Conservation (phyloP, 2,888 invertebrate genomes). For the Limnephilus auricula region DNA sequence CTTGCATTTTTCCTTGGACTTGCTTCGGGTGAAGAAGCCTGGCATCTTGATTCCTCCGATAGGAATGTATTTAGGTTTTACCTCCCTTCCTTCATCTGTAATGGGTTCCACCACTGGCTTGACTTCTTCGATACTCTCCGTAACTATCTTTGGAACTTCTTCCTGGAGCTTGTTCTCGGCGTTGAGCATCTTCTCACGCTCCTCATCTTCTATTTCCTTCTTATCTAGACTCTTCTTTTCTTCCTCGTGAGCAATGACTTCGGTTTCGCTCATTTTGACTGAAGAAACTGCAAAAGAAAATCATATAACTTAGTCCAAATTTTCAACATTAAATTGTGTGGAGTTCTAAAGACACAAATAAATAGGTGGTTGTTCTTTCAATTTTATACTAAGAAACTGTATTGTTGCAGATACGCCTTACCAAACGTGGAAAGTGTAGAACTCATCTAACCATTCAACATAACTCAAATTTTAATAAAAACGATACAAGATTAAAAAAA, state of each 20-base stretch:
- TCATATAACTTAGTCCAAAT: background rate
- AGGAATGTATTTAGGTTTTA: conserved; percentile 89
- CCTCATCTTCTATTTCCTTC: conserved; percentile 82
- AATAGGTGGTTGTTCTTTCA: background rate
- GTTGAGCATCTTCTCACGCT: conserved; percentile 80
- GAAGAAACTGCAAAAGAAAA: conserved; percentile 5
- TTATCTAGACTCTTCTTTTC: conserved; percentile 80
- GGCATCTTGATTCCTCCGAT: conserved; percentile 94
- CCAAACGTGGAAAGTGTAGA: background rate
- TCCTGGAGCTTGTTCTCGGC: conserved; percentile 79
- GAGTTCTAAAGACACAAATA: background rate
- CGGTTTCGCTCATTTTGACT: conserved; percentile 68
- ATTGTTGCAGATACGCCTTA: background rate
- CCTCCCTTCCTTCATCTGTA: conserved; percentile 84
- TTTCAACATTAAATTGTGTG: background rate
- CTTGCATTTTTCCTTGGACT: conserved; percentile 86
- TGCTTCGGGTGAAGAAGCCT: conserved; percentile 88
- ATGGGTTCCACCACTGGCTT: conserved; percentile 76
- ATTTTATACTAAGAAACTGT: background rate
- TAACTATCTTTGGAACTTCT: conserved; percentile 73
- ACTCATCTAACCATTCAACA: background rate
- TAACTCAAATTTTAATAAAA: background rate
- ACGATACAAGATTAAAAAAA: background rate
- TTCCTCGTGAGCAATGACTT: conserved; percentile 68
- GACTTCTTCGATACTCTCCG: conserved; percentile 36